Base-by-base conservation (phyloP, 2,113 vertebrate genomes). In the Spea multiplicata region DNA sequence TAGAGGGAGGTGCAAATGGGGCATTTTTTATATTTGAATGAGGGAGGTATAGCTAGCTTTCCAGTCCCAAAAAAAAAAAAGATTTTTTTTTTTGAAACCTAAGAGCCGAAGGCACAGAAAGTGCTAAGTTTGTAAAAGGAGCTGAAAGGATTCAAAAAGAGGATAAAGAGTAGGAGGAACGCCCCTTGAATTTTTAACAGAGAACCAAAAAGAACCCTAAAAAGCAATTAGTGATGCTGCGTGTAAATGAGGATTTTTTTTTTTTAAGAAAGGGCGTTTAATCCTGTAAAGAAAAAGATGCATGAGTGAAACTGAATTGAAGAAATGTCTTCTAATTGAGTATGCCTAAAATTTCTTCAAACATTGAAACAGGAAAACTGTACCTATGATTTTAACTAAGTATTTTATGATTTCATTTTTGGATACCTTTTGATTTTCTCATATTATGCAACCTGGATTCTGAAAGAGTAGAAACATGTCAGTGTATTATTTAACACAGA, bases 141-240 rank as follows among this genome's bases (percentile, higher is more conserved):
- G 83, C 84, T 93, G 91, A 92, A 93, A 94, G 88, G 90, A 91
- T 91, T 88, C 90, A 89, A 91, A 91, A 88, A 80, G 87, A 83
- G 85, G 92, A 90, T 91, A 93, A 91, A 84, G 82, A 64, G 84
- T 81, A 77, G 83, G 45, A 66, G 84, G 89, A 90, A 93, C 91
- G 89, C 87, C 89, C 90, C 9, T 82, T 91, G 90, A 90, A 94
- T 93, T 92, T 91, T 93, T 90, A 94, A 90, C 88, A 92, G 90
- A 87, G 85, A 88, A 83, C 81, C 90, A 86, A 90, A 92, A 89
- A 89, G 83, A 82, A 86, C 83, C 87, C 90, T 89, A 91, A 93
- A 91, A 91, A 93, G 90, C 92, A 93, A 92, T 94, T 93, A 93
- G 91, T 91, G 89, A 91, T 91, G 91, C 89, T 86, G 90, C 86